Base-by-base conservation (phyloP, 2,797 vertebrate species). In the Synaphobranchus kaupii region DNA sequence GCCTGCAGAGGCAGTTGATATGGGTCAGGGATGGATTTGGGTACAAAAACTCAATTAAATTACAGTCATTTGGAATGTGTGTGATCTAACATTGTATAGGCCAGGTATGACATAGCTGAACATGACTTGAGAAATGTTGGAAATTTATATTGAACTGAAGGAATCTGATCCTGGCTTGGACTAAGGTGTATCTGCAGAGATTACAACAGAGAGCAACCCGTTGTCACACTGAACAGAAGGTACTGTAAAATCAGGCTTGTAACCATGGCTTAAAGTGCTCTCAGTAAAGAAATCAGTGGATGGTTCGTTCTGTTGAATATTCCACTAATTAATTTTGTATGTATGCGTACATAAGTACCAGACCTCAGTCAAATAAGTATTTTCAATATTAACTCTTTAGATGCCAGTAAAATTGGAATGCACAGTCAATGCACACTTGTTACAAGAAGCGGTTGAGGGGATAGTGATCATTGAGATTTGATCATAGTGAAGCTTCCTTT, bases 11-110 rank as follows among this genome's bases (percentile, higher is more conserved):
- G 0, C 73, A 39, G 73, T 39, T 7, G 7, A 13, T 28, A 80
- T 13, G 12, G 12, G 15, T 56, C 17, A 83, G 86, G n/a, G 81
- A 86, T 86, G 76, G 71, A 63, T 22, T 39, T 39, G 85, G 85
- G 78, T 71, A 86, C 86, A 80, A 88, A 88, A 90, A 83, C 89
- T 28, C 25, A 68, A 68, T 68, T 28, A 71, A 71, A 71, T 3
- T 9, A n/a, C 28, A 34, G 66, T 12, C n/a, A 34, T 71, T 71
- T 31, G 6, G 28, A 71, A 68, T 68, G 63, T n/a, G 63, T 68
- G 25, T 28, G 66, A 71, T 71, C 28, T 71, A 9, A 31, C 9
- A 3, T 31, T 10, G 28, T 71, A 71, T 12, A 10, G 17, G 60
- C 22, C 60, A 25, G 25, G 60, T 22, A 66, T 66, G 60, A 66